Evolutionary conservation across 2,797 vertebrate species (phyloP).

Genomic region (Sciaenops ocellatus): DNA sequence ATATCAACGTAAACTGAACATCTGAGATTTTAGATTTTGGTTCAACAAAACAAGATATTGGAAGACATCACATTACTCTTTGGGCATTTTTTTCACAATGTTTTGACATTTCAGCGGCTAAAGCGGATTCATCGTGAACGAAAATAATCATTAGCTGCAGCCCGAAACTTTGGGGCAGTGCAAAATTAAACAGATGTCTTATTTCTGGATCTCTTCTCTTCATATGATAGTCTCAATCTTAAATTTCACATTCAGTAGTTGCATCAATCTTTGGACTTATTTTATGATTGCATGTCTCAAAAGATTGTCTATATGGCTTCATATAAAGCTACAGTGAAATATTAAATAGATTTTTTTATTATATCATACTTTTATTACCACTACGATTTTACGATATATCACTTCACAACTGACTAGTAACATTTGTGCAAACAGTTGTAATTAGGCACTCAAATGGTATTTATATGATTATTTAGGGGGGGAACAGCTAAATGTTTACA

Average conservation of each 20-base stretch:
- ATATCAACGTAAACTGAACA: neutral
- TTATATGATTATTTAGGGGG: slow-evolving; percentile 24
- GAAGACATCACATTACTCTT: neutral
- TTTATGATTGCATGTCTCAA: slow-evolving; percentile 58
- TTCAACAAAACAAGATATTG: neutral
- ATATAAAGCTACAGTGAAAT: slow-evolving; percentile 56
- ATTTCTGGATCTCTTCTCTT: slow-evolving; percentile 28
- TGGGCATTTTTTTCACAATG: neutral
- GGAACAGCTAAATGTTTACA: slow-evolving; percentile 77
- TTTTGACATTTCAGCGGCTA: neutral
- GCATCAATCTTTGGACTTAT: slow-evolving; percentile 69
- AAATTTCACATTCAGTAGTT: slow-evolving; percentile 77
- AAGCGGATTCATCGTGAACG: neutral
- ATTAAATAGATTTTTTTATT: slow-evolving; percentile 57
- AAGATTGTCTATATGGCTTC: slow-evolving; percentile 81
- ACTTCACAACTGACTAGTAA: slow-evolving; percentile 48
- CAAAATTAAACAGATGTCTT: slow-evolving; percentile 24
- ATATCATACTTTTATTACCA: slow-evolving; percentile 43
- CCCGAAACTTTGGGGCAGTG: slow-evolving; percentile 25
- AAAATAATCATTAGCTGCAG: neutral
- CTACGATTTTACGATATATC: slow-evolving; percentile 34
- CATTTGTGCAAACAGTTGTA: slow-evolving; percentile 61
- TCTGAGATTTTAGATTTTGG: slow-evolving; percentile 30
- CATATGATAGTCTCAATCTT: slow-evolving; percentile 20
- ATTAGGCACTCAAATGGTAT: slow-evolving; percentile 63